Conservation (phyloP, 2,797 vertebrate genomes). For the Lepus townsendii region DNA sequence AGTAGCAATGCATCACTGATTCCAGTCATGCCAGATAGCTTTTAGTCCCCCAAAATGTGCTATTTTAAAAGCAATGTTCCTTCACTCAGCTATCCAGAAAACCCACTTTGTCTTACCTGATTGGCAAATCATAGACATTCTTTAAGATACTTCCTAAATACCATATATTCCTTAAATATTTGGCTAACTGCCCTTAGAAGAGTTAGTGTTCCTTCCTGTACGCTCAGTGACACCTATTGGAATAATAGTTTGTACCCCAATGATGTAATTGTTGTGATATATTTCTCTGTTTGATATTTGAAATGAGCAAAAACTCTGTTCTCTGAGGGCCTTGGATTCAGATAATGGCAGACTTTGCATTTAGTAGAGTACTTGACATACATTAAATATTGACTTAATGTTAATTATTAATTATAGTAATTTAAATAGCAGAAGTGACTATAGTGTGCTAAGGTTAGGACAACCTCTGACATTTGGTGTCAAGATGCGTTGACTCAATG, state of each 20-base stretch:
- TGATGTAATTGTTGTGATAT: background rate
- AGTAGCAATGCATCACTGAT: background rate
- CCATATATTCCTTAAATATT: background rate
- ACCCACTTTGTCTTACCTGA: background rate
- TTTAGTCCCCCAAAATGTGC: background rate
- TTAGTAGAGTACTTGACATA: background rate
- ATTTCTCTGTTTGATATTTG: background rate
- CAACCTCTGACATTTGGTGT: background rate
- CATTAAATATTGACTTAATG: background rate
- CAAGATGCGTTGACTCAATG: background rate
- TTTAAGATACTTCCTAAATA: slow-evolving; percentile 10
- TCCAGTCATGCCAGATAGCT: background rate
- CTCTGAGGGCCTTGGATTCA: background rate
- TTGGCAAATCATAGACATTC: background rate
- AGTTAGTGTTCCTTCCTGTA: background rate
- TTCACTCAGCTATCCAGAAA: background rate
- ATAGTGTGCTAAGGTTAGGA: background rate
- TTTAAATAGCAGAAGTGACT: background rate
- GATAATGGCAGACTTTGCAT: background rate
- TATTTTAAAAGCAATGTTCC: background rate
- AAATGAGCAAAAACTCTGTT: background rate
- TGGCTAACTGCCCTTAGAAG: background rate
- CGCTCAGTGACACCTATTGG: background rate
- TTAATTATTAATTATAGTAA: background rate
- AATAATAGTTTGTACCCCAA: background rate